Percentiles rank a stretch among this genome's conserved stretches.
Conservation (phyloP, 2,797 vertebrate species). For the Lutjanus argentimaculatus region DNA sequence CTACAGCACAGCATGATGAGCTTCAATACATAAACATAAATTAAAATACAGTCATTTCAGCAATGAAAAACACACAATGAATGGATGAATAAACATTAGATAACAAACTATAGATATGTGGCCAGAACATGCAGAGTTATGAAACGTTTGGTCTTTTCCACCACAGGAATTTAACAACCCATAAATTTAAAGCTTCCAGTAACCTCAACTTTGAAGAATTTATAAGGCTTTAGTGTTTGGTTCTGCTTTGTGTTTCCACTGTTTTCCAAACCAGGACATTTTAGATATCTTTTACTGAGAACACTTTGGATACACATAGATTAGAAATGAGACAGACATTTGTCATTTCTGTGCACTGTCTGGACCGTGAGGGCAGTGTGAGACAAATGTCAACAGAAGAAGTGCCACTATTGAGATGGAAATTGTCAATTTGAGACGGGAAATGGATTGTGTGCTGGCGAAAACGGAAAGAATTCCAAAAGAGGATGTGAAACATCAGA, state of each 20-base stretch:
- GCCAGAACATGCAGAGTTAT: conserved; percentile 58
- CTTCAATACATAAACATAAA: conserved; percentile 33
- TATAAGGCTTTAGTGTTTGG: background rate
- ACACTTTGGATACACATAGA: background rate
- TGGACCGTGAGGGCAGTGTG: background rate
- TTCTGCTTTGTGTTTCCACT: conserved; percentile 22
- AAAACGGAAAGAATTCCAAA: background rate
- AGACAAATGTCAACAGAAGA: background rate
- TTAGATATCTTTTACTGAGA: background rate
- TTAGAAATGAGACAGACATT: background rate
- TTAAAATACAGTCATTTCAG: conserved; percentile 35
- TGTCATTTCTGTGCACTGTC: background rate
- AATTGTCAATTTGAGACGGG: background rate
- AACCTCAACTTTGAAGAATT: background rate
- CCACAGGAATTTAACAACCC: conserved; percentile 44
- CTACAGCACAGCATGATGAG: conserved; percentile 30
- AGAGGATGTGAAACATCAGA: background rate
- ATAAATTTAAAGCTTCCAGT: background rate
- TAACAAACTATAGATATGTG: conserved; percentile 17
- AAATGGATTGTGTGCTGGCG: background rate
- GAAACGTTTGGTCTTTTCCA: conserved; percentile 50
- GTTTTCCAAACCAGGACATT: conserved; percentile 8
- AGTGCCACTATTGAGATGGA: background rate
- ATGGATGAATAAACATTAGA: conserved; percentile 42
- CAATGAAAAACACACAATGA: conserved; percentile 45